phyloP scores from a whole-genome alignment of 2,797 vertebrate species.

The Toxotes lorentzi region DNA sequence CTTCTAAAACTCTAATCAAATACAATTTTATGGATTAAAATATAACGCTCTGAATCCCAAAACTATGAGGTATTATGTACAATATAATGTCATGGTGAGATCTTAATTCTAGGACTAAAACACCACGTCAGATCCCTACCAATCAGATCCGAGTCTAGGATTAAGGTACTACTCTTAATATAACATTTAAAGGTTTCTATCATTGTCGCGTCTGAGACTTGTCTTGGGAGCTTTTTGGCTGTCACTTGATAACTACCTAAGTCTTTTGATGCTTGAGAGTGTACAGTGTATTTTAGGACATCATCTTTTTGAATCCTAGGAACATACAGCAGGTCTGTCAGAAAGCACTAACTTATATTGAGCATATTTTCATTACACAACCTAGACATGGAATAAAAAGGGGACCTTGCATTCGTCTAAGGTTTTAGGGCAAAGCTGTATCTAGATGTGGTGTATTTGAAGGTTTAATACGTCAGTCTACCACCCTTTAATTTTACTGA shows the following conservation, averaged over 20 bases:
- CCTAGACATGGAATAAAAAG: slow-evolving; percentile 24
- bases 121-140: slow-evolving; percentile 37
- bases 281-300: slow-evolving; percentile 9
- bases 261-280: slow-evolving; percentile 26
- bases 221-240: slow-evolving; percentile 24
- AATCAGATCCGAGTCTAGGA: slow-evolving; percentile 23
- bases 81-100: slow-evolving; percentile 72
- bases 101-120: slow-evolving; percentile 64
- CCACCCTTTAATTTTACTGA: slow-evolving; percentile 15
- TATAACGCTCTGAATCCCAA: slow-evolving; percentile 89
- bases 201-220: slow-evolving; percentile 17
- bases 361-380: slow-evolving; percentile 34
- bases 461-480: slow-evolving; percentile 1
- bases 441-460: slow-evolving; percentile 23
- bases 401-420: slow-evolving; percentile 26
- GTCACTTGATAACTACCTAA: slow-evolving; percentile 9
- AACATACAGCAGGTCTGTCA: slow-evolving; percentile 9
- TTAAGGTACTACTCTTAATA: slow-evolving; percentile 34
- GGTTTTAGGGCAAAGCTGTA: slow-evolving; percentile 37
- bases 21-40: slow-evolving; percentile 94
- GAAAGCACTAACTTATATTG: slow-evolving; percentile 28
- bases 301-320: slow-evolving; percentile 8
- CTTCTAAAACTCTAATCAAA: slow-evolving; percentile 93
- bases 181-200: slow-evolving; percentile 21
- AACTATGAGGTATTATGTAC: slow-evolving; percentile 90